A percentile compares a stretch with the other conserved stretches of the same genome.
Conservation (phyloP, 2,888 invertebrate species). For the Harpalus rufipes region DNA sequence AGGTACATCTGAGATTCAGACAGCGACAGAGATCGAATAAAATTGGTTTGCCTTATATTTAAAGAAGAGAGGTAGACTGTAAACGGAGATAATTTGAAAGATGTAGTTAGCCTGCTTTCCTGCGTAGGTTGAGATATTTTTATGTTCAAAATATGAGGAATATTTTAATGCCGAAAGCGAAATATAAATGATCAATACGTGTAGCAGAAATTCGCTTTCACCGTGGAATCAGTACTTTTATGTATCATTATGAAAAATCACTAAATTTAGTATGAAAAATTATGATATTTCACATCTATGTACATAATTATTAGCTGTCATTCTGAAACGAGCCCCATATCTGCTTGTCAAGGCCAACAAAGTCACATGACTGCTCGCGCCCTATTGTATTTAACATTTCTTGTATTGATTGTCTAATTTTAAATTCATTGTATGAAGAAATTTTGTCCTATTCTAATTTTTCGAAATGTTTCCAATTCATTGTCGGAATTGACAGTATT, state of each 20-base stretch:
- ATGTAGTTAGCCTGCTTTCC: slow-evolving; percentile 19
- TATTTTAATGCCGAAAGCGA: slow-evolving; percentile 11
- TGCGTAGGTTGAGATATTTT: slow-evolving; percentile 23
- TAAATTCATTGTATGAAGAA: too few relatives aligned
- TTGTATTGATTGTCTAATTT: too few relatives aligned
- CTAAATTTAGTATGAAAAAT: too few relatives aligned
- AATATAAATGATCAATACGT: slow-evolving; percentile 22
- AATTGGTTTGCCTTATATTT: slow-evolving; percentile 14
- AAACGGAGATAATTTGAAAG: slow-evolving; percentile 48
- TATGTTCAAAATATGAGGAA: slow-evolving; percentile 22
- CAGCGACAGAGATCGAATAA: slow-evolving; percentile 32
- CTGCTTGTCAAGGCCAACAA: too few relatives aligned
- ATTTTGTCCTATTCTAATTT: too few relatives aligned
- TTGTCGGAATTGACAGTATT: too few relatives aligned
- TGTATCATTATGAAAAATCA: neutral
- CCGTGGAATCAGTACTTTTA: neutral
- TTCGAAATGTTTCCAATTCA: too few relatives aligned
- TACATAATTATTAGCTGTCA: too few relatives aligned
- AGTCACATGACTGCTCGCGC: too few relatives aligned
- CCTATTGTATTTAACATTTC: too few relatives aligned
- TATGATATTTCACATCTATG: too few relatives aligned
- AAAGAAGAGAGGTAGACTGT: slow-evolving; percentile 27
- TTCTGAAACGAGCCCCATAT: too few relatives aligned
- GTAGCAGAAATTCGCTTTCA: slow-evolving; percentile 10
- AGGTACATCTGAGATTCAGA: neutral